Conservation (phyloP, 2,113 vertebrate genomes). For the Bombycilla garrulus region DNA sequence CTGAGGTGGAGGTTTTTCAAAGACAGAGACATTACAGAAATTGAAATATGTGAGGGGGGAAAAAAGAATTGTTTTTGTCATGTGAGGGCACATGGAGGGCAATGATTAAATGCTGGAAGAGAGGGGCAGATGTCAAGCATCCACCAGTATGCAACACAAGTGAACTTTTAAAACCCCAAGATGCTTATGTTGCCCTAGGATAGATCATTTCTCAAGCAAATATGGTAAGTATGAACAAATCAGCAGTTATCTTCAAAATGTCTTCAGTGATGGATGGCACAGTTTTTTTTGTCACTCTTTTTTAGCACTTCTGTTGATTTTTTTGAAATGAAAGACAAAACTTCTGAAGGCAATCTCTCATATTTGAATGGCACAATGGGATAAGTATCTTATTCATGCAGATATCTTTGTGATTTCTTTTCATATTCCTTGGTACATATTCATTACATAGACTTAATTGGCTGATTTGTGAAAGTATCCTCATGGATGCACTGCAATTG, state of each 20-base stretch:
- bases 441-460: background rate
- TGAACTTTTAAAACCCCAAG: slow-evolving; percentile 41
- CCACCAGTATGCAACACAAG: background rate
- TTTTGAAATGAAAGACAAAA: background rate
- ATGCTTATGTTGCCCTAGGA: background rate
- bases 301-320: background rate
- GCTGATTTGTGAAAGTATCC: background rate
- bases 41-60: background rate
- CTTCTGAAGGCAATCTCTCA: background rate
- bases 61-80: background rate
- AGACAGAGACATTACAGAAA: background rate
- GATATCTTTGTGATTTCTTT: background rate
- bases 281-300: background rate
- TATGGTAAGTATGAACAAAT: background rate
- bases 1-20: background rate
- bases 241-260: background rate
- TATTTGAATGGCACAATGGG: background rate
- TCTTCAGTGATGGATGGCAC: background rate
- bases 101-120: slow-evolving; percentile 35
- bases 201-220: slow-evolving; percentile 4
- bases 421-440: background rate
- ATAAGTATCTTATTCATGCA: background rate
- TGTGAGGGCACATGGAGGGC: background rate
- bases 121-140: slow-evolving; percentile 38
- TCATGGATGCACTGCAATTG: background rate